Conservation (phyloP, 2,797 vertebrate genomes). For the Enteromius mattozi region DNA sequence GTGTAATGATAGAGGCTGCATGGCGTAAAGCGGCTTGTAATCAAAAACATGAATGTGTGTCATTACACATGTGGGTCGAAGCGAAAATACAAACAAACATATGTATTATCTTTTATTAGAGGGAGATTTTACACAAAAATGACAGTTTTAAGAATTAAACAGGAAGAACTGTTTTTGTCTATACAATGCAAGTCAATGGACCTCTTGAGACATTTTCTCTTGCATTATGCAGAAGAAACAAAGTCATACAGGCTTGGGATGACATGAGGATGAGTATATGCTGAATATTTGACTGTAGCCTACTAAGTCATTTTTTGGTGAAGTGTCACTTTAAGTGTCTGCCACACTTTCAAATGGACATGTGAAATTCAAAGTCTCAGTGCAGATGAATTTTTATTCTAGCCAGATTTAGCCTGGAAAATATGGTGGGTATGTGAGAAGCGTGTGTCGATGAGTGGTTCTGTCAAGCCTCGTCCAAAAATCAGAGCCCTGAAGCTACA, state of each 20-base stretch:
- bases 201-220: background rate
- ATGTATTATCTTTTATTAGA: background rate
- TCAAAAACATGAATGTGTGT: constrained; percentile 29
- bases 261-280: background rate
- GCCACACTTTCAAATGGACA: background rate
- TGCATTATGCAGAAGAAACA: background rate
- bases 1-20: constrained; percentile 23
- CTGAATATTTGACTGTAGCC: background rate
- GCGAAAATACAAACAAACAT: constrained; percentile 12
- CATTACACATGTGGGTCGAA: background rate
- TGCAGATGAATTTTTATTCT: constrained; percentile 13
- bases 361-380: constrained; percentile 35
- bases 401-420: background rate
- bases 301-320: background rate
- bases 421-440: constrained; percentile 19
- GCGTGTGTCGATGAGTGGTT: background rate
- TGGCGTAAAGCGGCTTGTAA: constrained; percentile 15
- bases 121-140: background rate
- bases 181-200: background rate
- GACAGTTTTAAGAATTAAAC: background rate
- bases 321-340: background rate
- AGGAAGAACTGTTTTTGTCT: background rate
- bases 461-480: constrained; percentile 1
- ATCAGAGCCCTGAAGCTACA: background rate
- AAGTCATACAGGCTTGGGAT: background rate